phyloP scores from a whole-genome alignment of 2,797 vertebrate genomes.

The Rhinichthys osculus region DNA sequence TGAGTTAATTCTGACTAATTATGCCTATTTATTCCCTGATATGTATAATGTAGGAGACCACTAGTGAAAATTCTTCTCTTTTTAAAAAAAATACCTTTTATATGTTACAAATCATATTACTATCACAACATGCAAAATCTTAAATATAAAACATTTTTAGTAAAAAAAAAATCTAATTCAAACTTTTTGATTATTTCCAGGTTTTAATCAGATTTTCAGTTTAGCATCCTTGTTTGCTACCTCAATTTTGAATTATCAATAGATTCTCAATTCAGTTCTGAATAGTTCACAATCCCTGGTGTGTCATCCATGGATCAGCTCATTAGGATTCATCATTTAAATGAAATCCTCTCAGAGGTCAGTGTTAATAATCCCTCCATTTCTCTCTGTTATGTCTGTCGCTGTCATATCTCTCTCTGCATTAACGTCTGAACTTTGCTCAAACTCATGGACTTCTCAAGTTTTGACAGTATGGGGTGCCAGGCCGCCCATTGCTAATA shows the following conservation, averaged over 20 bases:
- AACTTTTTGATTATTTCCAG: neutral
- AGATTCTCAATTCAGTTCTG: neutral
- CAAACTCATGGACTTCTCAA: constrained; percentile 2
- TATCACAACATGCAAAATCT: neutral
- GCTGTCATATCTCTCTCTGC: constrained; percentile 16
- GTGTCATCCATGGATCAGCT: constrained; percentile 22
- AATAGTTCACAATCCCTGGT: neutral
- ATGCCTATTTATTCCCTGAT: neutral
- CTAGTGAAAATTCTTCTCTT: neutral
- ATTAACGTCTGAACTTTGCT: constrained; percentile 26
- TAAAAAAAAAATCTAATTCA: too few relatives aligned
- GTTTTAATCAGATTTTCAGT: neutral
- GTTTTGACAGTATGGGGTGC: constrained; percentile 21
- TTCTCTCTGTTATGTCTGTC: constrained; percentile 41
- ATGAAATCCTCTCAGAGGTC: constrained; percentile 65
- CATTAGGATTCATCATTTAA: constrained; percentile 55
- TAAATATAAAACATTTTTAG: neutral
- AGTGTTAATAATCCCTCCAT: constrained; percentile 59
- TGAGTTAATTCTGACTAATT: constrained; percentile 8
- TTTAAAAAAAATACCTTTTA: neutral
- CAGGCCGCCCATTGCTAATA: constrained; percentile 11
- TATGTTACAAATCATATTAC: neutral
- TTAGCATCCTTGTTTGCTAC: neutral
- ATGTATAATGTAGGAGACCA: neutral
- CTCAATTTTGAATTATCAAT: neutral